Conservation (phyloP, 1,140 invertebrate genomes). For the Drosophila albomicans region DNA sequence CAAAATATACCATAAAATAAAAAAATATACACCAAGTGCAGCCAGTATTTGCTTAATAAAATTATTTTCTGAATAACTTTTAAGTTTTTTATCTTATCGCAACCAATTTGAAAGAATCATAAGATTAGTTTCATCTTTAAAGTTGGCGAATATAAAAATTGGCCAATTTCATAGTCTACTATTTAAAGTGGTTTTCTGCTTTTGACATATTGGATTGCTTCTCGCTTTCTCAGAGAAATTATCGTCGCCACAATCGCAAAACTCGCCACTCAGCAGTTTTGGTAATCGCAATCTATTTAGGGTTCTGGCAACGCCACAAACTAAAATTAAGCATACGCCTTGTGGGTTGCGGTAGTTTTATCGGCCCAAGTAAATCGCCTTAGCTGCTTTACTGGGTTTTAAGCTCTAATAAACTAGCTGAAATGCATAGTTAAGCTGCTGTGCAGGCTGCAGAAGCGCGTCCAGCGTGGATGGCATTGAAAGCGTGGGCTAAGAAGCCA, state of each 20-base stretch:
- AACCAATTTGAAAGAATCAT: no score
- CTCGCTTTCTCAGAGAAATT: neutral
- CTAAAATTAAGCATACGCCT: constrained; percentile 73
- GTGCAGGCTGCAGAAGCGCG: constrained; percentile 24
- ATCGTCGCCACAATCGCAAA: constrained; percentile 46
- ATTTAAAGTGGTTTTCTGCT: constrained; percentile 3
- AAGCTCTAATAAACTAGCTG: constrained; percentile 78
- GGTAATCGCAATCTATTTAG: constrained; percentile 61
- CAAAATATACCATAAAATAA: no score
- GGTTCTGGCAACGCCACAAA: constrained; percentile 44
- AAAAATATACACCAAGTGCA: no score
- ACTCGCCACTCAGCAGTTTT: constrained; percentile 62
- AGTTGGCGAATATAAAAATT: neutral
- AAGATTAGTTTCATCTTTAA: no score
- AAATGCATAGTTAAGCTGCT: constrained; percentile 76
- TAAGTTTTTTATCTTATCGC: no score
- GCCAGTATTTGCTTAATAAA: no score
- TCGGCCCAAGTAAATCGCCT: constrained; percentile 63
- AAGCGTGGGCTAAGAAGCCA: constrained; percentile 10
- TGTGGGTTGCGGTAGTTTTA: constrained; percentile 46
- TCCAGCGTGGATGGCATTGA: neutral
- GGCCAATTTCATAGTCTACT: neutral
- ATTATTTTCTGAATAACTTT: no score
- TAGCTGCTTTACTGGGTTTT: constrained; percentile 59
- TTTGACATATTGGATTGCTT: constrained; percentile 22